Evolutionary conservation across 2,113 vertebrate genomes (phyloP).

Genomic region (Mus spicilegus): DNA sequence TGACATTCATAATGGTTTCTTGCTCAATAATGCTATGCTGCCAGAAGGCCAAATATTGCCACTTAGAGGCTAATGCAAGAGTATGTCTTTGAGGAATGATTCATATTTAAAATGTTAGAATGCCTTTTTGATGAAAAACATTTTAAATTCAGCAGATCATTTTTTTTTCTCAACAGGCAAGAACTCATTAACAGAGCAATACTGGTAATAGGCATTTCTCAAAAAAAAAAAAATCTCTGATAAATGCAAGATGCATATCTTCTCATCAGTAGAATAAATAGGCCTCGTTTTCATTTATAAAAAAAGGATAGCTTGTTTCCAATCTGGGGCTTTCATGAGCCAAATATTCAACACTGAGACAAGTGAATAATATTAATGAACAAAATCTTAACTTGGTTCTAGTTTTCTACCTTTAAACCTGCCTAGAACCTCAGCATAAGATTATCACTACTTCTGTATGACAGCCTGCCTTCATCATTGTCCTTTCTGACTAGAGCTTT

Average conservation of each 20-base stretch:
- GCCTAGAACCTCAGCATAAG: neutral
- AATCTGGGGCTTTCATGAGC: conserved; percentile 38
- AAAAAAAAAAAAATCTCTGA: conserved; percentile 66
- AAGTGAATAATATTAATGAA: neutral
- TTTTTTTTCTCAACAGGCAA: conserved; percentile 71
- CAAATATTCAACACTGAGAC: conserved; percentile 43
- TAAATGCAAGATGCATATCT: conserved; percentile 64
- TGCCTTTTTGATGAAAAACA: conserved; percentile 76
- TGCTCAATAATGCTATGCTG: conserved; percentile 72
- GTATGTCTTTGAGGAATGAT: conserved; percentile 74
- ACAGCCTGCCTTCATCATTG: neutral
- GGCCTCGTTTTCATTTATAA: conserved; percentile 58
- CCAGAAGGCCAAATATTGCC: conserved; percentile 70
- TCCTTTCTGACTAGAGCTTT: neutral
- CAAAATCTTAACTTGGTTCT: conserved; percentile 47
- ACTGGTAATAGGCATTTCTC: conserved; percentile 72
- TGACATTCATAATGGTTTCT: conserved; percentile 69
- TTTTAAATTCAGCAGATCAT: conserved; percentile 74
- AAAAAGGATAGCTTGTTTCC: conserved; percentile 58
- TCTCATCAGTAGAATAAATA: conserved; percentile 69
- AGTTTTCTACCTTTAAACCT: conserved; percentile 26
- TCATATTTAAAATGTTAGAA: conserved; percentile 74
- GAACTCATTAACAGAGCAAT: conserved; percentile 73
- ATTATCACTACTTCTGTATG: neutral
- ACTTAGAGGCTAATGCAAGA: conserved; percentile 70